Conservation (phyloP, 92 coral and sea anemone genomes). For the Zoanthus gigantus region DNA sequence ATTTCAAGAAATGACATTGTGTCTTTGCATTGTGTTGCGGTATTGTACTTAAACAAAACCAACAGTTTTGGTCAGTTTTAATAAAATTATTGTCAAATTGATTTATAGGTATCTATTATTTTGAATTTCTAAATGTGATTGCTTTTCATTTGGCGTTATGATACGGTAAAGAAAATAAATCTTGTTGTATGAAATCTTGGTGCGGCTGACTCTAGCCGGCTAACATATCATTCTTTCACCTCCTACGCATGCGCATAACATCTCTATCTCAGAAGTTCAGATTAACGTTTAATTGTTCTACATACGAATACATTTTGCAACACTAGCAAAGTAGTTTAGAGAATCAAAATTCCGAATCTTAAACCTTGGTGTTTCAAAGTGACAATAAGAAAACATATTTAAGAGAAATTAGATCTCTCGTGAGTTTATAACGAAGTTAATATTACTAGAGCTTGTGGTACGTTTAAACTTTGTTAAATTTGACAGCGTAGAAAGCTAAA, state of each 20-base stretch:
- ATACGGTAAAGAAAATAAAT: not conserved
- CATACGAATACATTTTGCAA: not conserved
- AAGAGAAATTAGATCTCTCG: not conserved
- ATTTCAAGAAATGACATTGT: not conserved
- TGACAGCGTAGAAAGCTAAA: conserved; percentile 9
- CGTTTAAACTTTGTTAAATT: not conserved
- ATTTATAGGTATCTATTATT: conserved; percentile 29
- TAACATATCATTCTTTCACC: not conserved
- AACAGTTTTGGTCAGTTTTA: not conserved
- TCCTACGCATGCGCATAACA: conserved; percentile 36
- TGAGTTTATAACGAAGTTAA: not conserved
- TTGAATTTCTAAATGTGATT: not conserved
- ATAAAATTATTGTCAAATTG: conserved; percentile 41
- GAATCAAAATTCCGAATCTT: not conserved
- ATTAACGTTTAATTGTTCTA: not conserved
- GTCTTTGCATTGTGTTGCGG: not conserved
- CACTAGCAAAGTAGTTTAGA: not conserved
- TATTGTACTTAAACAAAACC: not conserved
- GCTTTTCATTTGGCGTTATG: not conserved
- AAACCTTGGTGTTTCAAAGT: not conserved
- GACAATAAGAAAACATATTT: not conserved
- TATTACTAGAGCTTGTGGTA: not conserved
- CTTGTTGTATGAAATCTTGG: not conserved
- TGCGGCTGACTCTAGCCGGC: not conserved
- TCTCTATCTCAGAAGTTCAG: not conserved